A percentile compares a stretch with the other conserved stretches of the same genome.
phyloP scores from a whole-genome alignment of 2,113 vertebrate species.

The Thermophis baileyi region DNA sequence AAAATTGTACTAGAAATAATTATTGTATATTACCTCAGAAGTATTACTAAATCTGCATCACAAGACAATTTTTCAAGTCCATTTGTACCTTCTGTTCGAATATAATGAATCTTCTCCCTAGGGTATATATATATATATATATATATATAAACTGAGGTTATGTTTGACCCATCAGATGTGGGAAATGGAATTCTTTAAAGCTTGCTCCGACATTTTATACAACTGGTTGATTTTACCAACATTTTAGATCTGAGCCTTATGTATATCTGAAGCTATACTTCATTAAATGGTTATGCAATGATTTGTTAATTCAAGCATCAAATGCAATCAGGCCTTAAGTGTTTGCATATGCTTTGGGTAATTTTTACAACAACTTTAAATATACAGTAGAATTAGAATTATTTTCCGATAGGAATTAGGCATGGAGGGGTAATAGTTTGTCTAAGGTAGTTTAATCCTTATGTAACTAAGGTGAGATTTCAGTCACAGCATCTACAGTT shows the following conservation, averaged over 20 bases:
- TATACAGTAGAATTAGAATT: neutral
- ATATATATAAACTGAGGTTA: neutral
- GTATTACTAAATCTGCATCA: slow-evolving; percentile 95
- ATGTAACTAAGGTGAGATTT: neutral
- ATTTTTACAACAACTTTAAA: neutral
- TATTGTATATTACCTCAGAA: slow-evolving; percentile 81
- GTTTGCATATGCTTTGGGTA: neutral
- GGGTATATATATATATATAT: slow-evolving; percentile 22
- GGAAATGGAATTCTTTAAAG: neutral
- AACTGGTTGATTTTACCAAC: neutral
- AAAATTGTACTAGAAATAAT: neutral
- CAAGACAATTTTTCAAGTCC: slow-evolving; percentile 95
- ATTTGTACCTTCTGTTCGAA: slow-evolving; percentile 90
- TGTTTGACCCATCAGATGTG: neutral
- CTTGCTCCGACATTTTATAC: neutral
- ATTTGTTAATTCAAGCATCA: neutral
- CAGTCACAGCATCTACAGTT: neutral
- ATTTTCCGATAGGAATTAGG: neutral
- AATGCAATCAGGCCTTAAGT: neutral
- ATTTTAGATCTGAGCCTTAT: neutral
- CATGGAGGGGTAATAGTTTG: neutral
- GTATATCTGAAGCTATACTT: neutral
- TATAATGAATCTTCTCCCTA: slow-evolving; percentile 98
- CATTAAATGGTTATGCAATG: neutral
- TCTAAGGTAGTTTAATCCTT: neutral